Evolutionary conservation across 2,113 vertebrate species (phyloP).

Genomic region (Melospiza melodia): DNA sequence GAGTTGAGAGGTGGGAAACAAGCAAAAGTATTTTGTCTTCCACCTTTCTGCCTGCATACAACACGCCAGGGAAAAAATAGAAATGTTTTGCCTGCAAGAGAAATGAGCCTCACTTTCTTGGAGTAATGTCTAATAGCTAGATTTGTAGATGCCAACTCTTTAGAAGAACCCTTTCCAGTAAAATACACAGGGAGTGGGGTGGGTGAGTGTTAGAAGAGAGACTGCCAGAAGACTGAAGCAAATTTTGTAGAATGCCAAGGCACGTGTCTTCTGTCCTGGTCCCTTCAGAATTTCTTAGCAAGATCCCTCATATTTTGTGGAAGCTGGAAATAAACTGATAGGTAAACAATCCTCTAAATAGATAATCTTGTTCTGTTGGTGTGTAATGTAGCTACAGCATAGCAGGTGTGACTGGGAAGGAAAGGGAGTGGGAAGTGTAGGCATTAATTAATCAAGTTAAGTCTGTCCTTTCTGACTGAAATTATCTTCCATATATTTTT

Average conservation of each 20-base stretch:
- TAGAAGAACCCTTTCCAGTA: background rate
- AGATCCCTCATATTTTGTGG: background rate
- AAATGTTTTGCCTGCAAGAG: background rate
- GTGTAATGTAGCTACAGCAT: background rate
- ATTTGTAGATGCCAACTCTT: background rate
- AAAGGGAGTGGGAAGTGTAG: background rate
- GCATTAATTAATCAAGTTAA: background rate
- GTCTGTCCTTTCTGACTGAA: background rate
- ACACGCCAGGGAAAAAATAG: background rate
- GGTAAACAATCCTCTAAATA: background rate
- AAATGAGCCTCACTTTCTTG: background rate
- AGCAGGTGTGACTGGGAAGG: background rate
- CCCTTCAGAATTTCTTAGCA: background rate
- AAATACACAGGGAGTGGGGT: rapidly evolving
- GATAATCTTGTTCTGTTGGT: background rate
- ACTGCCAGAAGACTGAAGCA: background rate
- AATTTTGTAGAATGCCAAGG: background rate
- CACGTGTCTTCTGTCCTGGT: background rate
- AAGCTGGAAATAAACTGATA: background rate
- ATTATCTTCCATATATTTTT: background rate
- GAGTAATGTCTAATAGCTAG: background rate
- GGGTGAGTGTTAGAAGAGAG: background rate
- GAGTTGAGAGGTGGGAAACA: background rate
- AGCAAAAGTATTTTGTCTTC: background rate
- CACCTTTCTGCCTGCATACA: rapidly evolving